Evolutionary conservation across 2,113 vertebrate genomes (phyloP).

Genomic region (Thermophis baileyi): DNA sequence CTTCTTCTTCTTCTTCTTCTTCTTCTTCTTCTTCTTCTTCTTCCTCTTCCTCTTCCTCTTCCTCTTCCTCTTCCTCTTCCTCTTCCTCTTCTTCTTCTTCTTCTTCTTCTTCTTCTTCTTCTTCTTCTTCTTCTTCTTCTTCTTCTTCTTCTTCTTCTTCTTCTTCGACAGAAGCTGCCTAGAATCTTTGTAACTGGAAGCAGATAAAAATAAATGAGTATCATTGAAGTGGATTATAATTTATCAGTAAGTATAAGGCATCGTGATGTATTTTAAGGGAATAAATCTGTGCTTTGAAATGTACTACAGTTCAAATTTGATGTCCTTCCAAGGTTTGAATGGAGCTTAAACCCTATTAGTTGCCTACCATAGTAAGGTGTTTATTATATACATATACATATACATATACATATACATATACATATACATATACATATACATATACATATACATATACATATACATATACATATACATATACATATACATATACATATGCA

Average conservation of each 20-base stretch:
- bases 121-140: too few relatives aligned
- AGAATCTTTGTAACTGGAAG: neutral
- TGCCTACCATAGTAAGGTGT: neutral
- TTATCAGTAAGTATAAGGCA: neutral
- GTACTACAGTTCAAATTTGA: neutral
- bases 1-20: too few relatives aligned
- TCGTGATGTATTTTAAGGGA: neutral
- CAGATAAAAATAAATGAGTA: neutral
- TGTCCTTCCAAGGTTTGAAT: neutral
- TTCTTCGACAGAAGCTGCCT: neutral
- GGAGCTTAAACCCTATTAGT: neutral
- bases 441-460: too few relatives aligned
- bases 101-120: neutral
- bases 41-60: neutral
- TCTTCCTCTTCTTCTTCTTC: too few relatives aligned
- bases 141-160: neutral
- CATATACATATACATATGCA: too few relatives aligned
- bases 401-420: too few relatives aligned
- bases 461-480: too few relatives aligned
- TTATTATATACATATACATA: neutral
- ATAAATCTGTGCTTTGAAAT: neutral
- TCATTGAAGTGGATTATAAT: neutral
- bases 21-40: too few relatives aligned
- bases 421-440: too few relatives aligned
- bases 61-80: too few relatives aligned